Evolutionary conservation across 2,888 invertebrate genomes (phyloP), one percentile per base, ranked within the genome.

Genomic region (Magallana nippona): DNA sequence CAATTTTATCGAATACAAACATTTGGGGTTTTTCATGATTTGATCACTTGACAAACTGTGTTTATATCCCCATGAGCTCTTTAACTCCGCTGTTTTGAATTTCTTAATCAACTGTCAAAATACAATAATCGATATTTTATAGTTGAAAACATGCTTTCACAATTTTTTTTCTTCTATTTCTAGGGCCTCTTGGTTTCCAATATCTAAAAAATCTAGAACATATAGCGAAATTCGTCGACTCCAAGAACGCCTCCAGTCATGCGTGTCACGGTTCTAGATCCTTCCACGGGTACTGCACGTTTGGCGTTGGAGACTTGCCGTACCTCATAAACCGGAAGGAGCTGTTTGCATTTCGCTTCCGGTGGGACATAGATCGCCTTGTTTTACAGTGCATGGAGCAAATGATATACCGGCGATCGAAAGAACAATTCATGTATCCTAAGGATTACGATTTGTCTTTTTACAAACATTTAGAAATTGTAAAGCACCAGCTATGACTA

Each of bases 281-380:
- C 15, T 90, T 93, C 1, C 86, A 92, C 8, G 87, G 87, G 81
- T 90, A 94, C 13, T 94, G 94, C 84, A 89, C 93, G 11, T 92
- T 92, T 82, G 93, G 93, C 2, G 87, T 92, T 0, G 92, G 90
- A 22, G 94, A 94, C 82, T 87, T 94, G 32, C 90, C 91, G 10
- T 55, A 89, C 8, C 83, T 94, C 10, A 82, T 88, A 1, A 83
- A 82, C 2, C 82, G 91, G 56, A 87, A 88, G n/a, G 92, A 94
- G 77, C 84, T 94, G 22, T 93, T 94, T 82, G 92, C 90, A 27
- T 94, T 94, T 87, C 94, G 94, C 84, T 90, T 94, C 78, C 90
- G 93, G 83, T 78, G 89, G 56, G 87, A 92, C 78, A 91, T 87
- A 80, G 87, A 93, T 60, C 92, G 89, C 1, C 88, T 90, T 55